Percentiles rank a stretch among this genome's conserved stretches.
Conservation (phyloP, 1,140 invertebrate genomes). For the Pomacea maculata region DNA sequence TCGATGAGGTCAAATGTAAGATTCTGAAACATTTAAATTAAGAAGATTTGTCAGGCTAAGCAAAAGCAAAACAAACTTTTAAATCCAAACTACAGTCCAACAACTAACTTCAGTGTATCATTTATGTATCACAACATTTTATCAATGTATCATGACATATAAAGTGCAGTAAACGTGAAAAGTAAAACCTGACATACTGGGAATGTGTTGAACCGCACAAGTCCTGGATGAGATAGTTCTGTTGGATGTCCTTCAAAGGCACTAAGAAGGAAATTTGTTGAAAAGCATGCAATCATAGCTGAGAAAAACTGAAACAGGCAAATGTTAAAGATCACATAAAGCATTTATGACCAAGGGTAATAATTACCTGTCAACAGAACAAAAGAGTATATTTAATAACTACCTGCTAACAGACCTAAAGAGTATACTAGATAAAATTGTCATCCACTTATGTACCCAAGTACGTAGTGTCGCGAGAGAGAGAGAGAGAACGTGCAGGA, state of each 20-base stretch:
- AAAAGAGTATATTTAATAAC: not conserved
- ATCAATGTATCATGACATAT: too few relatives aligned
- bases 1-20: slow-evolving; percentile 60
- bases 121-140: too few relatives aligned
- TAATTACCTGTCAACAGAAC: not conserved
- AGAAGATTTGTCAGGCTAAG: not conserved
- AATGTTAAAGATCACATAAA: too few relatives aligned
- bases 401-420: not conserved
- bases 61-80: not conserved
- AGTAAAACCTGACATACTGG: slow-evolving; percentile 35
- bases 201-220: slow-evolving; percentile 97
- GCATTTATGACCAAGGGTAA: not conserved
- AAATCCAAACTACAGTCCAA: too few relatives aligned
- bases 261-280: slow-evolving; percentile 89
- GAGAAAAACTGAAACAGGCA: slow-evolving; percentile 79
- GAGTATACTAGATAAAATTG: too few relatives aligned
- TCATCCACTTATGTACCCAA: not conserved
- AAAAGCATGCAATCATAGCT: slow-evolving; percentile 95
- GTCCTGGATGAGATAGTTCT: slow-evolving; percentile 77
- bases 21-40: slow-evolving; percentile 48
- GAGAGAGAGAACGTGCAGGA: not conserved
- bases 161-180: too few relatives aligned
- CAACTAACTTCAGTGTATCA: too few relatives aligned
- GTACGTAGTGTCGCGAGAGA: not conserved
- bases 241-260: slow-evolving; percentile 89